A percentile compares a stretch with the other conserved stretches of the same genome.
phyloP scores from a whole-genome alignment of 2,888 invertebrate genomes.

The Villa cingulata region DNA sequence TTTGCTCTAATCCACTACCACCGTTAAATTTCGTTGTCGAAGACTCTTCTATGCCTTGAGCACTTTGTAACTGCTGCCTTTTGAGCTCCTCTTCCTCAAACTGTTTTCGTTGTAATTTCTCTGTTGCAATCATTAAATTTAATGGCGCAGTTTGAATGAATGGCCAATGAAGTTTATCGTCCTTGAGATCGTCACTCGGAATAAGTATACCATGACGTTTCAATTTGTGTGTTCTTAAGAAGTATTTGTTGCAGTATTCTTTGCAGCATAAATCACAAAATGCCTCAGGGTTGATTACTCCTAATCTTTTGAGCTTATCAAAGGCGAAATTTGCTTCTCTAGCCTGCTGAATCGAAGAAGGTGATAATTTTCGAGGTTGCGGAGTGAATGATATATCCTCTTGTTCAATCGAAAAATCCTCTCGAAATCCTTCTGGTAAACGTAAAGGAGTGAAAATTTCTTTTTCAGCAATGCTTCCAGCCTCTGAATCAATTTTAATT shows the following conservation, averaged over 20 bases:
- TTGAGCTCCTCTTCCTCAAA: not conserved
- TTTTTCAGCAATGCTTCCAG: constrained; percentile 6
- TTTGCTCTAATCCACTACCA: not conserved
- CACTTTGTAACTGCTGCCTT: not conserved
- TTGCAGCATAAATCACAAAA: constrained; percentile 88
- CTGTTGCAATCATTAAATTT: constrained; percentile 51
- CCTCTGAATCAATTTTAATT: constrained; percentile 10
- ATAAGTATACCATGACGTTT: constrained; percentile 78
- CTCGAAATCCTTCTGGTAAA: constrained; percentile 35
- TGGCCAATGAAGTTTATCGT: constrained; percentile 21
- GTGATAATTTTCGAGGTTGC: constrained; percentile 44
- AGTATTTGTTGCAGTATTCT: constrained; percentile 88
- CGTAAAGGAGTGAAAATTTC: constrained; percentile 18
- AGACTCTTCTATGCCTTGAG: not conserved
- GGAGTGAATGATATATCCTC: constrained; percentile 37
- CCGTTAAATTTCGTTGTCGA: not conserved
- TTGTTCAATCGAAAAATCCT: constrained; percentile 36
- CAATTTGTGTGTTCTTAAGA: constrained; percentile 80
- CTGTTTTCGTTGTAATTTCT: constrained; percentile 12
- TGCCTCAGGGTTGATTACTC: constrained; percentile 75
- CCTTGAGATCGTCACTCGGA: constrained; percentile 43
- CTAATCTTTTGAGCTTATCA: constrained; percentile 61
- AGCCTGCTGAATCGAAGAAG: constrained; percentile 48
- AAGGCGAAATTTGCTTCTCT: constrained; percentile 58
- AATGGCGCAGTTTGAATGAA: constrained; percentile 61